These are phyloP conservation scores for Thaumatotibia leucotreta DNA, from an alignment of 1,140 invertebrate genomes.

Conservation along the genomic window DNA sequence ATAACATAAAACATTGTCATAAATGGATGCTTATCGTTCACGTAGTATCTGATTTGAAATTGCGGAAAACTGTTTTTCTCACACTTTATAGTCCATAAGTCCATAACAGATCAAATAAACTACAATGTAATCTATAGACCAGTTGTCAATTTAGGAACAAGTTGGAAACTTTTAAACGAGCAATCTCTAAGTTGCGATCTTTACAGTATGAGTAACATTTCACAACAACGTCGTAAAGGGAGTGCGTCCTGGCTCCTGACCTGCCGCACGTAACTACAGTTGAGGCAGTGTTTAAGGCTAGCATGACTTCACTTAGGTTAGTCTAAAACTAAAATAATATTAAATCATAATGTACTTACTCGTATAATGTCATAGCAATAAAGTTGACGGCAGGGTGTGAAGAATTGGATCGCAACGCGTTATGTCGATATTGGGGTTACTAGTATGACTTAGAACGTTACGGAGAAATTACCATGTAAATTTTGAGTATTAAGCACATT, in stretches of 20 bases:
- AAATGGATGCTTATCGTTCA: too few species aligned
- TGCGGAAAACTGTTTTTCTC: neutral
- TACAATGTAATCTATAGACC: neutral
- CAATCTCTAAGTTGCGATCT: neutral
- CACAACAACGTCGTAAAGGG: slow-evolving; percentile 3
- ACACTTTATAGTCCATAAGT: neutral
- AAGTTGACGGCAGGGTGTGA: too few species aligned
- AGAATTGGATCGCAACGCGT: too few species aligned
- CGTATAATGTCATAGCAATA: too few species aligned
- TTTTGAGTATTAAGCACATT: too few species aligned
- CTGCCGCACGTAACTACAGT: slow-evolving; percentile 6
- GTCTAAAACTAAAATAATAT: too few species aligned
- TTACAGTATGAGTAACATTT: slow-evolving; percentile 4
- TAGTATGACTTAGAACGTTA: too few species aligned
- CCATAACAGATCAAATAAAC: neutral
- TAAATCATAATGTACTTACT: too few species aligned
- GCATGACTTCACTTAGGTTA: neutral
- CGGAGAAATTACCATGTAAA: too few species aligned
- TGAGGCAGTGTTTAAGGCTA: neutral
- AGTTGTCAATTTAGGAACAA: neutral
- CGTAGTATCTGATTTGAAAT: neutral
- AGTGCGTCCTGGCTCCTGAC: neutral
- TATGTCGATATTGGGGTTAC: too few species aligned
- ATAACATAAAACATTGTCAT: too few species aligned
- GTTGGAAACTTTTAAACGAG: neutral